Conservation (phyloP, 2,888 invertebrate genomes). For the Sesia bembeciformis region DNA sequence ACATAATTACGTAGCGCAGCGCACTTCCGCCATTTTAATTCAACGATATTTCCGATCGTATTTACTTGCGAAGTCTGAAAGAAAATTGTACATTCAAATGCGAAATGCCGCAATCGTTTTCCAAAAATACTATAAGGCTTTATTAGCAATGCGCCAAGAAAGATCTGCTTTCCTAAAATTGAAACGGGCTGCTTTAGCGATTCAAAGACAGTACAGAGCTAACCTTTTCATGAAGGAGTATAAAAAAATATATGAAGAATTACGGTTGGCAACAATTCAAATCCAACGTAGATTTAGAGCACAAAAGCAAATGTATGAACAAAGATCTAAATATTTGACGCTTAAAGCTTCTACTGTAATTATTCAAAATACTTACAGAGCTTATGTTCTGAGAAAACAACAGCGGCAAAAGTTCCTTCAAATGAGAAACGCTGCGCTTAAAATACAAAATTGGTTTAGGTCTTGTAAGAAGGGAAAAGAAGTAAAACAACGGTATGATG, state of each 20-base stretch:
- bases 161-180: constrained; percentile 21
- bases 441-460: constrained; percentile 66
- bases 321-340: constrained; percentile 28
- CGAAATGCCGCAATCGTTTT: constrained; percentile 29
- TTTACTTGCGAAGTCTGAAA: constrained; percentile 16
- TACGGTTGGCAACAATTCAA: constrained; percentile 32
- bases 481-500: constrained; percentile 28
- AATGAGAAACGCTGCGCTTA: constrained; percentile 36
- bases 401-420: constrained; percentile 31
- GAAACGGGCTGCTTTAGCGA: constrained; percentile 22
- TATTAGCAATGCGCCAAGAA: constrained; percentile 39
- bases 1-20: constrained; percentile 23
- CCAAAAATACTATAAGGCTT: constrained; percentile 51
- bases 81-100: constrained; percentile 15
- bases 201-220: constrained; percentile 53
- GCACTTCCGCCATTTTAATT: constrained; percentile 28
- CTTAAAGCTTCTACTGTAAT: constrained; percentile 31
- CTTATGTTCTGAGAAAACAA: constrained; percentile 28
- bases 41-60: constrained; percentile 31
- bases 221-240: constrained; percentile 30
- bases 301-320: constrained; percentile 34
- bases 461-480: constrained; percentile 25
- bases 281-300: constrained; percentile 61
- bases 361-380: constrained; percentile 56
- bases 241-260: constrained; percentile 21